These are phyloP conservation scores for Mesitornis unicolor DNA, from an alignment of 2,113 vertebrate genomes.

Conservation along the genomic window DNA sequence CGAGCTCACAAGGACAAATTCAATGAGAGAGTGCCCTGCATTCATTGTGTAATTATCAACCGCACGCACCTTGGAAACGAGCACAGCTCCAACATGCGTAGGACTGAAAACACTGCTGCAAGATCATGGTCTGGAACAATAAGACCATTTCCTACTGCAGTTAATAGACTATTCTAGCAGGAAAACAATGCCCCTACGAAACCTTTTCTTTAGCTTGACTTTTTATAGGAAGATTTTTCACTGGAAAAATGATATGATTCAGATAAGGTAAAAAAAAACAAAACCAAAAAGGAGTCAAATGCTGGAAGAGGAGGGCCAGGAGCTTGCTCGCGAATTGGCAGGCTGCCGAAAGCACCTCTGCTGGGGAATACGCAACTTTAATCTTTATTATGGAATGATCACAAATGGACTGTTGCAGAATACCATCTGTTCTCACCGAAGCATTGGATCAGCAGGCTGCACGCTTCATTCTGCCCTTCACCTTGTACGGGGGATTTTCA, in stretches of 20 bases:
- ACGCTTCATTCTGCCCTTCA: constrained; percentile 61
- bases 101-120: constrained; percentile 43
- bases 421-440: constrained; percentile 75
- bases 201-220: background rate
- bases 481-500: constrained; percentile 39
- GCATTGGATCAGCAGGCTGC: constrained; percentile 54
- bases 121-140: constrained; percentile 52
- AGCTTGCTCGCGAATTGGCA: constrained; percentile 53
- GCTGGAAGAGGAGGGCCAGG: constrained; percentile 52
- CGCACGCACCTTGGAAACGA: constrained; percentile 42
- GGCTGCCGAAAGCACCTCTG: constrained; percentile 56
- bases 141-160: background rate
- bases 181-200: constrained; percentile 34
- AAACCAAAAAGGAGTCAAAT: constrained; percentile 5
- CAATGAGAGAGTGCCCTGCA: constrained; percentile 20
- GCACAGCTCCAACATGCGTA: background rate
- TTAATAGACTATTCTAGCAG: background rate
- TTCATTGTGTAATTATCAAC: constrained; percentile 56
- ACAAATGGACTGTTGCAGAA: constrained; percentile 67
- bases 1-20: constrained; percentile 56
- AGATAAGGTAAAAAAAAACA: background rate
- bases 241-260: background rate
- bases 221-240: constrained; percentile 29
- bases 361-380: constrained; percentile 67
- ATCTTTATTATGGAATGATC: constrained; percentile 74